A percentile compares a stretch with the other conserved stretches of the same genome.
phyloP scores from a whole-genome alignment of 2,888 invertebrate genomes.

The Metalampra italica region DNA sequence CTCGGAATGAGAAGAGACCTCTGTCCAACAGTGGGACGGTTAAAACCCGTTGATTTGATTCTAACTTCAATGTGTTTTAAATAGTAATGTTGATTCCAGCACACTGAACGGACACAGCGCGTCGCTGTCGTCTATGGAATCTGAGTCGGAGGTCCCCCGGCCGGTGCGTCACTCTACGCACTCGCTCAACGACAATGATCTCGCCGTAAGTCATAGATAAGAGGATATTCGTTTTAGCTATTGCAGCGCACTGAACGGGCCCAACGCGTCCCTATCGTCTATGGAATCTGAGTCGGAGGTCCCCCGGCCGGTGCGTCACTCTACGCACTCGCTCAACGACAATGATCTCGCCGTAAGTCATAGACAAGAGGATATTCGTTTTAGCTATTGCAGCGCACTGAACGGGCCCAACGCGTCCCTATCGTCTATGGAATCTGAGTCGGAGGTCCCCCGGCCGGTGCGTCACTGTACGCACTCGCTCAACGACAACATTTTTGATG shows the following conservation, averaged over 20 bases:
- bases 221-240: background rate
- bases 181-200: slow-evolving; percentile 92
- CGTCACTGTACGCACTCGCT: slow-evolving; percentile 87
- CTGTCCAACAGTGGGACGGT: no score
- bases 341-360: slow-evolving; percentile 88
- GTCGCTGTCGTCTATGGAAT: slow-evolving; percentile 83
- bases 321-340: slow-evolving; percentile 92
- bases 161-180: slow-evolving; percentile 84
- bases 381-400: slow-evolving; percentile 39
- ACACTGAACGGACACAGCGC: slow-evolving; percentile 70
- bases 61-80: no score
- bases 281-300: slow-evolving; percentile 93
- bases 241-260: slow-evolving; percentile 58
- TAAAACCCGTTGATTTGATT: no score
- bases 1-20: no score
- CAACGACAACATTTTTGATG: slow-evolving; percentile 86
- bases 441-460: slow-evolving; percentile 82
- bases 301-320: slow-evolving; percentile 78
- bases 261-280: slow-evolving; percentile 72
- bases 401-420: slow-evolving; percentile 73
- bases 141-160: slow-evolving; percentile 86
- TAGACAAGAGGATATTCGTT: background rate
- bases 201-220: slow-evolving; percentile 84
- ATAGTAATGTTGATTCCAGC: slow-evolving; percentile 23
- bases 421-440: slow-evolving; percentile 88